phyloP scores from a whole-genome alignment of 1,140 invertebrate species.

The Diorhabda elongata region DNA sequence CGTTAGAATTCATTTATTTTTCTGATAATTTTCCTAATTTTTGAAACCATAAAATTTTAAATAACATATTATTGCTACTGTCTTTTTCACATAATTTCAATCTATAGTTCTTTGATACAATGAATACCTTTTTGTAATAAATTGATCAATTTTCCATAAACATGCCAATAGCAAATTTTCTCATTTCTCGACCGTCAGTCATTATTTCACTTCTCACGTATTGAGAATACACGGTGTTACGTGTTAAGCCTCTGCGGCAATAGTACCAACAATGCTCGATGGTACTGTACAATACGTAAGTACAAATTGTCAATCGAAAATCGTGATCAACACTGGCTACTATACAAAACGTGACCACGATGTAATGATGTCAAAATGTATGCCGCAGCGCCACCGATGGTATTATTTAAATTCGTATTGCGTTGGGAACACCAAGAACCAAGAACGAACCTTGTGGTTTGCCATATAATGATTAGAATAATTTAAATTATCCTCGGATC shows the following conservation, averaged over 20 bases:
- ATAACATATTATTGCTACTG: too few species aligned
- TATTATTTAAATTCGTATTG: conserved; percentile 38
- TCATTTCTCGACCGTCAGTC: too few species aligned
- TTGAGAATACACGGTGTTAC: neutral
- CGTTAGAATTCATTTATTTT: too few species aligned
- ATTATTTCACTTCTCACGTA: neutral
- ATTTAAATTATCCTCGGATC: conserved; percentile 19
- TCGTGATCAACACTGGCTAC: conserved; percentile 44
- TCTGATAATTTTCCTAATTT: too few species aligned
- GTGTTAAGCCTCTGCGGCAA: neutral
- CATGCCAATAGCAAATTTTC: too few species aligned
- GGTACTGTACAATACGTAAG: conserved; percentile 10
- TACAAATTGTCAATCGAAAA: conserved; percentile 41
- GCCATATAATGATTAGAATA: conserved; percentile 28
- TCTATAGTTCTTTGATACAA: too few species aligned
- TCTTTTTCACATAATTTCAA: too few species aligned
- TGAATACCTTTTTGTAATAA: too few species aligned
- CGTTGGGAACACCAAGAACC: conserved; percentile 26
- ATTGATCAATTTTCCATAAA: too few species aligned
- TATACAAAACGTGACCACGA: conserved; percentile 43
- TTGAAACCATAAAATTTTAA: too few species aligned
- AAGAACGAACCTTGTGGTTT: conserved; percentile 34
- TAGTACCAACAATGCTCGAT: neutral
- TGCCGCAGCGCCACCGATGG: conserved; percentile 16
- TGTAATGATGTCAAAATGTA: conserved; percentile 45